These are phyloP conservation scores for Syritta pipiens DNA, from an alignment of 2,888 invertebrate genomes.

Conservation along the genomic window DNA sequence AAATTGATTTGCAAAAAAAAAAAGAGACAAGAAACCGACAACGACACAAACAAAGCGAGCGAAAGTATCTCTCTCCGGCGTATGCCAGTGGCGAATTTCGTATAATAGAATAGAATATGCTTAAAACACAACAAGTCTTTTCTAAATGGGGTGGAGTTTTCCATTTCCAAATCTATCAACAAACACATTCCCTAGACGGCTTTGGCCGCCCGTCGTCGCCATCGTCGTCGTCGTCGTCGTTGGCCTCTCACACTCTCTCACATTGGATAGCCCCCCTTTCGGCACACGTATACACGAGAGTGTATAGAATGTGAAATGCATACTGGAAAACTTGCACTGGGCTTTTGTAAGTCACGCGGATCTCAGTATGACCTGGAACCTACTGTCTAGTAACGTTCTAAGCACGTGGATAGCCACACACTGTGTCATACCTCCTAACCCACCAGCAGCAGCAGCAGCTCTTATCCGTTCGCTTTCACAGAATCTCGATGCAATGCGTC, in stretches of 20 bases:
- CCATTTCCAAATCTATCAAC: slow-evolving; percentile 33
- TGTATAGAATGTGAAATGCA: slow-evolving; percentile 63
- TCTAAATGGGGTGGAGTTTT: slow-evolving; percentile 67
- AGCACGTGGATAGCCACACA: slow-evolving; percentile 76
- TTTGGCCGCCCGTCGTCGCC: slow-evolving; percentile 11
- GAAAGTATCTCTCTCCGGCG: slow-evolving; percentile 30
- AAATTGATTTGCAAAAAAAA: too few species aligned
- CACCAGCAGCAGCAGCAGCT: slow-evolving; percentile 21
- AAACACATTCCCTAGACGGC: slow-evolving; percentile 28
- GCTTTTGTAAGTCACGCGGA: slow-evolving; percentile 77
- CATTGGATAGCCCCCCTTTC: slow-evolving; percentile 19
- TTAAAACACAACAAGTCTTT: slow-evolving; percentile 62
- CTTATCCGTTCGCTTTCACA: slow-evolving; percentile 24
- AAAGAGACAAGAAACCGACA: too few species aligned
- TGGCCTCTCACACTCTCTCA: background rate
- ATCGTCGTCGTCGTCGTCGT: background rate
- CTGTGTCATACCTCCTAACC: slow-evolving; percentile 30
- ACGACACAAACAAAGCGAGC: too few species aligned
- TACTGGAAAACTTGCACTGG: slow-evolving; percentile 66
- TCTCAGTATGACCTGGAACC: slow-evolving; percentile 78
- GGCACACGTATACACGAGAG: slow-evolving; percentile 10
- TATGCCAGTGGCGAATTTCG: slow-evolving; percentile 43
- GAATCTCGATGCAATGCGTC: background rate
- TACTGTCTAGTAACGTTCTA: slow-evolving; percentile 77
- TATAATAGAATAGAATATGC: slow-evolving; percentile 37